These are phyloP conservation scores for Argopecten irradians DNA, from an alignment of 1,140 invertebrate species.

Conservation along the genomic window DNA sequence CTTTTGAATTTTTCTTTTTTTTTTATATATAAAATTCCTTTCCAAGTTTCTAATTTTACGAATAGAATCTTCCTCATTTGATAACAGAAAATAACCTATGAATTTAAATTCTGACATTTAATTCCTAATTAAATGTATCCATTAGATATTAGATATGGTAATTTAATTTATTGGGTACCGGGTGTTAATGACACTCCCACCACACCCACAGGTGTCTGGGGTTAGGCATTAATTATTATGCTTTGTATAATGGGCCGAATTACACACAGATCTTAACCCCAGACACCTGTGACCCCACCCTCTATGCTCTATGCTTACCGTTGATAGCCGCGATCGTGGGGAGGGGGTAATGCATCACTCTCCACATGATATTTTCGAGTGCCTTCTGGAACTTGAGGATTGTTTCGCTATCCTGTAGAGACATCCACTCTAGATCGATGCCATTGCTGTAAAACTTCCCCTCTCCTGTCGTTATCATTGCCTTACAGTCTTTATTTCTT, in stretches of 20 bases:
- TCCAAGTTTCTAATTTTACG: too few relatives aligned
- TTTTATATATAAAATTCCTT: too few relatives aligned
- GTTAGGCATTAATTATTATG: not conserved
- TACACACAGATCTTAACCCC: not conserved
- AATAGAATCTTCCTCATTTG: too few relatives aligned
- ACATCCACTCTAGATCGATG: conserved; percentile 56
- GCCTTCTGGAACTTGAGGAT: not conserved
- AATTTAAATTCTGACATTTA: too few relatives aligned
- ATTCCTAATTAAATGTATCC: not conserved
- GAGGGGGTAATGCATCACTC: conserved; percentile 57
- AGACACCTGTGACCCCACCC: not conserved
- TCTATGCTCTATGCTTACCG: conserved; percentile 48
- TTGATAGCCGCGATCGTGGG: conserved; percentile 63
- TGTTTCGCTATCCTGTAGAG: not conserved
- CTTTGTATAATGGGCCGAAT: not conserved
- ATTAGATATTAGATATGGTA: too few relatives aligned
- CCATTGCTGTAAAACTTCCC: conserved; percentile 67
- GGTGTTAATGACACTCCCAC: too few relatives aligned
- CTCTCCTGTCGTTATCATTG: conserved; percentile 60
- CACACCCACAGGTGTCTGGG: too few relatives aligned
- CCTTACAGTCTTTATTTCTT: conserved; percentile 54
- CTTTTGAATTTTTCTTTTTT: too few relatives aligned
- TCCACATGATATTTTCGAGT: conserved; percentile 30
- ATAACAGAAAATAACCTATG: too few relatives aligned
- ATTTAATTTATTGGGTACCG: too few relatives aligned